phyloP scores from a whole-genome alignment of 2,113 vertebrate genomes.

The Apistogramma diplotaenia region DNA sequence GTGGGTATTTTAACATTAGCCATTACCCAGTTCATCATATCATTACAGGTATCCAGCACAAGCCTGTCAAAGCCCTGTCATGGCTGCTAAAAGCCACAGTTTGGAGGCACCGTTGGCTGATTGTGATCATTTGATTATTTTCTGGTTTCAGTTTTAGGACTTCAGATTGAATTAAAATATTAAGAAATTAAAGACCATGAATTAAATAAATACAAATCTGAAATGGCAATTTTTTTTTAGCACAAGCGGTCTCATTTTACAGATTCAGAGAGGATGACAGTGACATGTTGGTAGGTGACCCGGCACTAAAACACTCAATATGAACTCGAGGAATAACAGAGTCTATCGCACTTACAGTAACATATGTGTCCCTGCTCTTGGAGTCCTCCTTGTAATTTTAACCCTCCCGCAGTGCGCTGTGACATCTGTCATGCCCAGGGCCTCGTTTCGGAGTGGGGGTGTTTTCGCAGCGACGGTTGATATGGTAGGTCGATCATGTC shows the following conservation, averaged over 20 bases:
- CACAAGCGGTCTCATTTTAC: neutral
- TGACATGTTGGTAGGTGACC: neutral
- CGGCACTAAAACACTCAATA: neutral
- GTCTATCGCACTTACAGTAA: neutral
- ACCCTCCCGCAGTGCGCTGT: neutral
- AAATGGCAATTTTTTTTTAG: neutral
- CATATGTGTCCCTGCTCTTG: conserved; percentile 25
- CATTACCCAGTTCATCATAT: no score
- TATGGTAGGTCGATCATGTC: conserved; percentile 27
- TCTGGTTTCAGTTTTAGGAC: neutral
- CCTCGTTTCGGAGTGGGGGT: neutral
- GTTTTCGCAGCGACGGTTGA: conserved; percentile 20
- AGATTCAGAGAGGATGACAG: neutral
- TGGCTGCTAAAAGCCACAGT: neutral
- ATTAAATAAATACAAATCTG: neutral
- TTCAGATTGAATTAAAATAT: neutral
- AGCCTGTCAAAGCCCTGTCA: neutral
- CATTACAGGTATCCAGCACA: no score
- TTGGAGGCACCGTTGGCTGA: no score
- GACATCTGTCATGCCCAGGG: conserved; percentile 50
- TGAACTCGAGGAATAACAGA: neutral
- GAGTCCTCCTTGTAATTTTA: neutral
- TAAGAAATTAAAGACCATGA: neutral
- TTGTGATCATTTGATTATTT: neutral
- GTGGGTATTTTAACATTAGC: no score